Evolutionary conservation across 1,140 invertebrate species (phyloP).

Genomic region (Zaprionus inermis): DNA sequence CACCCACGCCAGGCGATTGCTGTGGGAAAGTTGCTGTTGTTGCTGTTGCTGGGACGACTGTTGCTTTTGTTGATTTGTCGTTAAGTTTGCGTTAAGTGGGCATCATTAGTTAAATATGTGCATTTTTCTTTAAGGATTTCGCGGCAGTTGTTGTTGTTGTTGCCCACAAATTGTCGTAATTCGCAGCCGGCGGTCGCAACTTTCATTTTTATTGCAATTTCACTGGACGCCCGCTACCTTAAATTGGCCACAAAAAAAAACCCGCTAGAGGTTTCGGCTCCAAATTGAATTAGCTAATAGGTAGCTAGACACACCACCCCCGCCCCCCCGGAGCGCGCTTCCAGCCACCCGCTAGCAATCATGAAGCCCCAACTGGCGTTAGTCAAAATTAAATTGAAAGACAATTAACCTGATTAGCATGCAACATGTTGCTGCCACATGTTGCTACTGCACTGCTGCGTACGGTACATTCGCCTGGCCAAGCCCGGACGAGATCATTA

Average conservation of each 20-base stretch:
- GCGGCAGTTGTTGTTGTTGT: slow-evolving; percentile 42
- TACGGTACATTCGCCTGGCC: slow-evolving; percentile 60
- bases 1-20: slow-evolving; percentile 62
- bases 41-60: slow-evolving; percentile 23
- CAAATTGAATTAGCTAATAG: slow-evolving; percentile 45
- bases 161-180: slow-evolving; percentile 77
- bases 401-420: slow-evolving; percentile 80
- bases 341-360: background rate
- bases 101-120: slow-evolving; percentile 83
- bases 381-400: slow-evolving; percentile 76
- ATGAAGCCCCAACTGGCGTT: slow-evolving; percentile 32
- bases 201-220: slow-evolving; percentile 60
- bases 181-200: slow-evolving; percentile 59
- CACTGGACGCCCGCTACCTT: slow-evolving; percentile 31
- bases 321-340: too few relatives aligned
- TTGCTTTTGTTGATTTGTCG: slow-evolving; percentile 69
- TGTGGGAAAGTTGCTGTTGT: slow-evolving; percentile 70
- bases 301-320: too few relatives aligned
- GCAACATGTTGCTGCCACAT: slow-evolving; percentile 50
- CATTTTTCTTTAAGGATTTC: slow-evolving; percentile 82
- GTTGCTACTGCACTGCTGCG: slow-evolving; percentile 53
- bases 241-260: slow-evolving; percentile 12
- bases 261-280: slow-evolving; percentile 1
- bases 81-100: slow-evolving; percentile 77
- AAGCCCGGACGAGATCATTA: slow-evolving; percentile 66